These are phyloP conservation scores for Neogobius melanostomus DNA, from an alignment of 2,113 vertebrate species.

Conservation along the genomic window DNA sequence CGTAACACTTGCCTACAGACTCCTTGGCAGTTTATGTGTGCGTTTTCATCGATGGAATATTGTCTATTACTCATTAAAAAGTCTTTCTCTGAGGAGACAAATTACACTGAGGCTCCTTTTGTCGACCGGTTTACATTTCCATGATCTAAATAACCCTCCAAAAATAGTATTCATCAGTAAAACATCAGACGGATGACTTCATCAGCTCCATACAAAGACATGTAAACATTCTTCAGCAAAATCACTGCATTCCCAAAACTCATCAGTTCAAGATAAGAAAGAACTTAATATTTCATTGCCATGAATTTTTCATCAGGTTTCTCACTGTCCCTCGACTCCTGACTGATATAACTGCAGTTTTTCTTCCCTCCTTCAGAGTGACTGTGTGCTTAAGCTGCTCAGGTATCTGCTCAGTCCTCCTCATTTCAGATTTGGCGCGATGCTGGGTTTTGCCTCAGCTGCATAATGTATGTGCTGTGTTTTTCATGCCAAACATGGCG, in stretches of 20 bases:
- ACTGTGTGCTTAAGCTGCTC: conserved; percentile 16
- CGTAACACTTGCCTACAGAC: neutral
- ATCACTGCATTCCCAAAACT: conserved; percentile 45
- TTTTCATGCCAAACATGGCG: conserved; percentile 36
- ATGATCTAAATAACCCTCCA: neutral
- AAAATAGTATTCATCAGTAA: neutral
- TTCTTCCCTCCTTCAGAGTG: conserved; percentile 23
- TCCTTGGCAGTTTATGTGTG: neutral
- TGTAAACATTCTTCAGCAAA: conserved; percentile 42
- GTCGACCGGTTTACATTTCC: neutral
- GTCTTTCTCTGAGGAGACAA: no score
- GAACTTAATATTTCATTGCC: conserved; percentile 66
- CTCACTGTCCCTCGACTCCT: conserved; percentile 53
- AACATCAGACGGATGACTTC: conserved; percentile 4
- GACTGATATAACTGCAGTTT: conserved; percentile 55
- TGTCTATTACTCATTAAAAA: neutral
- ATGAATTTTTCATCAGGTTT: conserved; percentile 74
- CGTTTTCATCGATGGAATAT: neutral
- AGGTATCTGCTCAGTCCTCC: neutral
- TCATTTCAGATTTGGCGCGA: neutral
- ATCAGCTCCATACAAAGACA: conserved; percentile 11
- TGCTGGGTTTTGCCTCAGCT: conserved; percentile 15
- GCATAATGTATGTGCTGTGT: conserved; percentile 21
- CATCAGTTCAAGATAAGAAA: conserved; percentile 59
- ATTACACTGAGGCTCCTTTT: neutral